Conservation (phyloP, 2,113 vertebrate species). For the Xiphophorus couchianus region DNA sequence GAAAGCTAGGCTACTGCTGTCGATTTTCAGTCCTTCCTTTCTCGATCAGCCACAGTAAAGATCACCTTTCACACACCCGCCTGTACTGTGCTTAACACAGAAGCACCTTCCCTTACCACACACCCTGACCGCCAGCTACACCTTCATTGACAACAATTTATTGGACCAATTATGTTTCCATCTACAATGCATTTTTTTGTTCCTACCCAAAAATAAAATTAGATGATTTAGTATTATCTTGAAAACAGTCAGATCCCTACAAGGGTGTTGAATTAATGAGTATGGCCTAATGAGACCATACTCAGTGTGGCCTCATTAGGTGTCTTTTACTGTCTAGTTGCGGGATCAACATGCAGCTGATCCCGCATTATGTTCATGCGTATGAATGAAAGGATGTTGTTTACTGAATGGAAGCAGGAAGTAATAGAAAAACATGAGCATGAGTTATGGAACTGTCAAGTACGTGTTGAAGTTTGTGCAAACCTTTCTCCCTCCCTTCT, state of each 20-base stretch:
- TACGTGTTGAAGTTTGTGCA: too few species aligned
- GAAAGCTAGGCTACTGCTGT: conserved; percentile 74
- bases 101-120: conserved; percentile 65
- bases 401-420: too few species aligned
- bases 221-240: neutral
- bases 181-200: neutral
- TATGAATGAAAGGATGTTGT: too few species aligned
- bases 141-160: conserved; percentile 16
- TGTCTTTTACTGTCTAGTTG: neutral
- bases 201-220: neutral
- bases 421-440: too few species aligned
- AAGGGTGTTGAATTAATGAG: neutral
- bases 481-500: too few species aligned
- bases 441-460: too few species aligned
- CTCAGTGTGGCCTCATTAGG: too few species aligned
- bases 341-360: too few species aligned
- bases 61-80: conserved; percentile 71
- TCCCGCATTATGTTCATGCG: too few species aligned
- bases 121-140: neutral
- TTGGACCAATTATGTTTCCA: neutral
- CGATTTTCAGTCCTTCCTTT: conserved; percentile 50
- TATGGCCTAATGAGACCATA: neutral
- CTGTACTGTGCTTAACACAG: conserved; percentile 69
- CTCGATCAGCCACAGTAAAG: conserved; percentile 62
- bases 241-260: neutral